Evolutionary conservation across 1,140 invertebrate species (phyloP).

Genomic region (Dysdera silvatica): DNA sequence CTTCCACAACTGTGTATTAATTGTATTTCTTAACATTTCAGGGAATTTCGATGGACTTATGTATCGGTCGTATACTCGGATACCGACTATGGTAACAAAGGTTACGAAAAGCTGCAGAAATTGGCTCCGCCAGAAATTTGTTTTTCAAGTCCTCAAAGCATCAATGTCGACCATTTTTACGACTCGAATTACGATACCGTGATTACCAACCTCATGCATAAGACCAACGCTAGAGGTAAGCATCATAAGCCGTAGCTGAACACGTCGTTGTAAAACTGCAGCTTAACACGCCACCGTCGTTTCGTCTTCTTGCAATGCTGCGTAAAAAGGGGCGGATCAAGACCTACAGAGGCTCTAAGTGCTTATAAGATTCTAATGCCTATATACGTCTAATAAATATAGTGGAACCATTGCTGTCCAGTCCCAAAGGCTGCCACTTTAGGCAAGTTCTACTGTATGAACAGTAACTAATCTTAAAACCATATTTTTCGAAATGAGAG

Average conservation of each 20-base stretch:
- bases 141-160: constrained; percentile 42
- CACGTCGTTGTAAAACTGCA: too few species aligned
- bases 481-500: too few species aligned
- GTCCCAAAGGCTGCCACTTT: too few species aligned
- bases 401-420: too few species aligned
- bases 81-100: constrained; percentile 48
- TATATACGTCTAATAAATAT: too few species aligned
- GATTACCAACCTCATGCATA: constrained; percentile 40
- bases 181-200: constrained; percentile 47
- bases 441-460: too few species aligned
- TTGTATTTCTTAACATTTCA: constrained; percentile 32
- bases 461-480: too few species aligned
- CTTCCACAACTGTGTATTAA: neutral
- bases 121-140: constrained; percentile 47
- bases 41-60: constrained; percentile 52
- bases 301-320: too few species aligned
- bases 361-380: too few species aligned
- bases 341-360: too few species aligned
- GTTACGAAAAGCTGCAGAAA: constrained; percentile 49
- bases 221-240: constrained; percentile 38
- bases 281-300: too few species aligned
- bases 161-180: constrained; percentile 41
- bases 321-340: too few species aligned
- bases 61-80: constrained; percentile 55
- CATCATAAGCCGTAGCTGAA: neutral